Evolutionary conservation across 2,113 vertebrate species (phyloP), one percentile per base, ranked within the genome.

Genomic region (Dolichallabes microphthalmus): DNA sequence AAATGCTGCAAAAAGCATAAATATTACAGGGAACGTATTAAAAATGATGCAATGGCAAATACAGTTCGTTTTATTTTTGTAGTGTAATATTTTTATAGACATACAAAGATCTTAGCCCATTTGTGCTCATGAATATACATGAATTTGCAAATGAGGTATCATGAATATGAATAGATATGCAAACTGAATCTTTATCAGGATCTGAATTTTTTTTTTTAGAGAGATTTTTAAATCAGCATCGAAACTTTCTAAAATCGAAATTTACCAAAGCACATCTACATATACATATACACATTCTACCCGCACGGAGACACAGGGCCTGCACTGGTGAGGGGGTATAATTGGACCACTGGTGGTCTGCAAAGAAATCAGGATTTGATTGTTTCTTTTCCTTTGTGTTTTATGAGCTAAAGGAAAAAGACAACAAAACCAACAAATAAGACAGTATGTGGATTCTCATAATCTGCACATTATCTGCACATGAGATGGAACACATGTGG

Each of bases 221-320:
- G 32, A 39, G 39, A 75, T 27, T 55, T 74, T 50, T 8, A 27
- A 53, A 52, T 17, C 2, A 55, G 6, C 50, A 76, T 52, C 25
- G 22, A 74, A 50, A 74, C 71, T 50, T 22, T 11, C 14, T 14
- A 4, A 39, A 73, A 71, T 71, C 17, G 4, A 73, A 14, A 5
- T 11, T 20, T 73, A 30, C 13, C 30, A 30, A 32, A 27, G 19
- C 7, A 55, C 12, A 71, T 53, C n/a, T n/a, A n/a, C n/a, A n/a
- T n/a, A n/a, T n/a, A n/a, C n/a, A n/a, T n/a, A n/a, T n/a, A 87
- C 88, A 58, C 35, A 19, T 61, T 64, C 88, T 17, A 22, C 82
- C 83, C 69, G 86, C 86, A 82, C 60, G 17, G n/a, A 75, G 83
- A 83, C 80, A 74, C 58, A 61, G 60, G 77, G 76, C 85, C 30